phyloP scores from a whole-genome alignment of 2,797 vertebrate species.

The Dendrocincla fuliginosa region DNA sequence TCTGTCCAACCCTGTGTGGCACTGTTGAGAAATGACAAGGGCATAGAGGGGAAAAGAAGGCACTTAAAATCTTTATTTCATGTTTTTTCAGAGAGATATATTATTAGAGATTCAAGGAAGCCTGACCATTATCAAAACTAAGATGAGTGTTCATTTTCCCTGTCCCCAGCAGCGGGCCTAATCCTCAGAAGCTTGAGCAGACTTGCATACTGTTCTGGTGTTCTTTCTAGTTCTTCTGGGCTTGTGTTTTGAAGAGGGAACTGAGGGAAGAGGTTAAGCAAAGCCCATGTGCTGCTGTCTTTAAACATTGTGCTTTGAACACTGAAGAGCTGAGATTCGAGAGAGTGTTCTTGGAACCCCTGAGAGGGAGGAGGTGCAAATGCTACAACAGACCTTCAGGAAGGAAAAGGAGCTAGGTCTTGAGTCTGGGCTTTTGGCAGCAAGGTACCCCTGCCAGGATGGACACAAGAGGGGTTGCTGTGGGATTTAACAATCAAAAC shows the following conservation, averaged over 20 bases:
- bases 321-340: neutral
- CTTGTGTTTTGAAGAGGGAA: neutral
- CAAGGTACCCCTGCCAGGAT: neutral
- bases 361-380: neutral
- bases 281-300: neutral
- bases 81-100: neutral
- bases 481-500: neutral
- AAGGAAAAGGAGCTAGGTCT: neutral
- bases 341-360: neutral
- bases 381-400: neutral
- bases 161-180: neutral
- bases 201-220: neutral
- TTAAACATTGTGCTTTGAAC: neutral
- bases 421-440: neutral
- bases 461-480: neutral
- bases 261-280: neutral
- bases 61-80: neutral
- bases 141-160: neutral
- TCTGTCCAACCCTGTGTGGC: neutral
- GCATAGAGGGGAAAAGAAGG: neutral
- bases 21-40: neutral
- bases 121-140: neutral
- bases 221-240: neutral
- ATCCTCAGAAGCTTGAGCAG: neutral
- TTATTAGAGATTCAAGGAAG: neutral